Evolutionary conservation across 2,113 vertebrate genomes (phyloP), one percentile per base, ranked within the genome.

Genomic region (Perca schrenkii): DNA sequence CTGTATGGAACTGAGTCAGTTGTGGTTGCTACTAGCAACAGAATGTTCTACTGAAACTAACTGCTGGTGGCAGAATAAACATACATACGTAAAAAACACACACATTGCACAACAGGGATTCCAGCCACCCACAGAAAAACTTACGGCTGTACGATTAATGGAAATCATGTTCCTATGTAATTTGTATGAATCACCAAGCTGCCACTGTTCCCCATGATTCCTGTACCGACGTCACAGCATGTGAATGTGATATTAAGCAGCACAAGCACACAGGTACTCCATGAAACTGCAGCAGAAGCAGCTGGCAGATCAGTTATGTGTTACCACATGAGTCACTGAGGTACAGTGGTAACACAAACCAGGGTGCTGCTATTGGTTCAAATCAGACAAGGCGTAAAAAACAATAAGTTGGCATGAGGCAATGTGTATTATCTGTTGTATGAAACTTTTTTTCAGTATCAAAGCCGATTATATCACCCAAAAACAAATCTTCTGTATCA

Each of bases 261-360:
- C 36, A 63, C 63, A 36, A 46, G 17, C 63, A 74, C 46, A 43
- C 60, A 72, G 50, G 54, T 66, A 17, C 54, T 68, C 56, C n/a
- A 19, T 43, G 50, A 58, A 40, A 56, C 22, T 15, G 69, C 75
- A 73, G 52, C 73, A 16, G 50, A 8, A 61, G 61, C 70, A 74
- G 82, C 82, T 62, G 74, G 54, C 46, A 54, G 16, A 56, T 68
- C 25, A 4, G 17, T 19, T 72, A 43, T 57, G 11, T 65, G 71
- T 69, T 3, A 65, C 47, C 60, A 47, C 57, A 36, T n/a, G 28
- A 71, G 58, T n/a, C 63, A 43, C 28, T 58, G 28, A 73, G 53
- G 31, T 22, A 31, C 43, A 53, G 8, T 3, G 21, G 52, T 28
- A 56, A 58, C 25, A 49, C 40, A 36, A 65, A 74, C 7, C 36